Base-by-base conservation (phyloP, 2,113 vertebrate species). In the Labeo catla region DNA sequence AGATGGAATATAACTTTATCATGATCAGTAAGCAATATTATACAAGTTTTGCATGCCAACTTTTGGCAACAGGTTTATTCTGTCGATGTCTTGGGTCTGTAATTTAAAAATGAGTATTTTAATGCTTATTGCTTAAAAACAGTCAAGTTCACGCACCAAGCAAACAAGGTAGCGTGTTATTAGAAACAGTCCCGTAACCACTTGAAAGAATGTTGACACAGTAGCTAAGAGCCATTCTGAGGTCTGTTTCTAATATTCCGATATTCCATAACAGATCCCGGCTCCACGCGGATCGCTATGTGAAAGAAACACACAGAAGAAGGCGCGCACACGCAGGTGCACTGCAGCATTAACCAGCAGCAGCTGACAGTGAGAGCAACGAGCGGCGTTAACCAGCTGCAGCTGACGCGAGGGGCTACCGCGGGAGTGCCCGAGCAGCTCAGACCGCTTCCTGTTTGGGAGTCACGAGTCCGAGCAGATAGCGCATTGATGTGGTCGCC, bases 381-480 rank as follows among this genome's bases (percentile, higher is more conserved):
- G 28, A 54, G 34, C 54, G 8, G 59, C 66, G 79, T 74, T 85
- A 73, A 89, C 86, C 82, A 59, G 52, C 76, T 47, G 45, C 73
- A 76, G 77, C 36, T 80, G 76, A 78, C 72, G 6, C n/a, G 36
- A 65, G 21, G 47, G 9, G 54, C 81, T 52, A 52, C 50, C 50
- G 28, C 28, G 28, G 28, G 28, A 28, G 28, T 2, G 28, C 28
- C 28, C 28, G 28, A 63, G 36, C 16, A 45, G 72, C 73, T 68
- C 49, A 34, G 21, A 28, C 21, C 12, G 13, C 21, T 74, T 49
- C 21, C 23, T 23, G 23, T 9, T 19, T 15, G 8, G 72, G 45
- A 50, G 74, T 50, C 74, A 73, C 9, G 70, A 45, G 70, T 45
- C 8, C 8, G 4, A 11, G 70, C 70, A 45, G 39, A 73, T 6